Base-by-base conservation (phyloP, 2,797 vertebrate genomes). In the Pseudomugil tenellus region DNA sequence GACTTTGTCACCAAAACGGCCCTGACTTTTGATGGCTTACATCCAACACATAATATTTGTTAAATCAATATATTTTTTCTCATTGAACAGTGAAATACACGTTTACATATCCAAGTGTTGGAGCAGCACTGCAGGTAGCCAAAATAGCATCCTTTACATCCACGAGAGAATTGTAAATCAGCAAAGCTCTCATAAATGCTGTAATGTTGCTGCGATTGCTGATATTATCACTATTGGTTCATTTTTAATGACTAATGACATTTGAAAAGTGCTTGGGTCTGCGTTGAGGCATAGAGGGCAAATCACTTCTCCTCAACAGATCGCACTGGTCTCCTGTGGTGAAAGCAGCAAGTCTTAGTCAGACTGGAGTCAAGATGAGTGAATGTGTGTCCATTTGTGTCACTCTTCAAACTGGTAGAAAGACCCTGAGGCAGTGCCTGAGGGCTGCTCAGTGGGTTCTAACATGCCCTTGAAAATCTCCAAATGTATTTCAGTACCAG, bases 231-330 rank as follows among this genome's bases (percentile, higher is more conserved):
- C 65, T 72, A 53, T 83, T 76, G 68, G 65, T 72, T 83, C 9
- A 19, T 81, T 83, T 89, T 81, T 85, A 84, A 86, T 89, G 83
- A 77, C 71, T 86, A 65, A 74, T 87, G 77, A 74, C 81, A 83
- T 90, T 84, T 88, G 75, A 79, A 82, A 87, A 86, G 73, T 74
- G 74, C 80, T 78, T 25, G 51, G 69, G 69, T 83, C 68, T 70
- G 55, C 62, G 68, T 64, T 34, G 58, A 76, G 67, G 21, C 81
- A 74, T 32, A 67, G 65, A 76, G 77, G 79, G 72, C 37, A 74
- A 84, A 81, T 77, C 59, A 64, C 52, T 49, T 67, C 61, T 62
- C 48, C 21, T 52, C 58, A 29, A 60, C 43, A 23, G 56, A 37
- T 49, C 17, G 46, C 55, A 60, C 54, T 59, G 60, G 46, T 67